These are phyloP conservation scores for Nesospiza acunhae DNA, from an alignment of 2,113 vertebrate genomes.

Conservation along the genomic window DNA sequence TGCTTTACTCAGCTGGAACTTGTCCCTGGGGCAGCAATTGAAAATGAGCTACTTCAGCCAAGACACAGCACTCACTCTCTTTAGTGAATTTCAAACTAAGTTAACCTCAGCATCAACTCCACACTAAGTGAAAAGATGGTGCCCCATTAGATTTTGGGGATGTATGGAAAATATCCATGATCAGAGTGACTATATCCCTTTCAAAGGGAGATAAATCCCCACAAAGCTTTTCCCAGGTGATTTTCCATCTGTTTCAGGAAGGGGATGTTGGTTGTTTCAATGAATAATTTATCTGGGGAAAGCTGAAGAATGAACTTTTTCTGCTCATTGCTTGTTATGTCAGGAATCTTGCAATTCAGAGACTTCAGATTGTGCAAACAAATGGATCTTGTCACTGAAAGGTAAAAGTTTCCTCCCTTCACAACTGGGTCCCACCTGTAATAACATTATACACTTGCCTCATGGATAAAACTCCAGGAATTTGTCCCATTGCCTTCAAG, in stretches of 20 bases:
- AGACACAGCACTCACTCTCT: not conserved
- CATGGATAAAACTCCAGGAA: not conserved
- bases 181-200: not conserved
- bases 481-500: not conserved
- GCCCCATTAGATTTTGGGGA: not conserved
- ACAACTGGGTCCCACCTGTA: not conserved
- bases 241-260: not conserved
- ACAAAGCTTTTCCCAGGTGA: not conserved
- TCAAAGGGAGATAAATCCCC: not conserved
- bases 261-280: rapidly evolving
- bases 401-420: not conserved
- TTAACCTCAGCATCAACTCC: not conserved
- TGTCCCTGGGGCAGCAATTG: not conserved
- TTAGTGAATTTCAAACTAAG: not conserved
- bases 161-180: rapidly evolving
- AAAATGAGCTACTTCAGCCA: not conserved
- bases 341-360: not conserved
- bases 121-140: not conserved
- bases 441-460: rapidly evolving
- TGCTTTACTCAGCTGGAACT: not conserved
- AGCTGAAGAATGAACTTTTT: not conserved
- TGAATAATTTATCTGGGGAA: not conserved
- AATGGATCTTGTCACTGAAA: not conserved
- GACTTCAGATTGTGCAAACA: not conserved
- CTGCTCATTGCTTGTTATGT: not conserved